phyloP scores from a whole-genome alignment of 2,113 vertebrate genomes.

The Strix uralensis region DNA sequence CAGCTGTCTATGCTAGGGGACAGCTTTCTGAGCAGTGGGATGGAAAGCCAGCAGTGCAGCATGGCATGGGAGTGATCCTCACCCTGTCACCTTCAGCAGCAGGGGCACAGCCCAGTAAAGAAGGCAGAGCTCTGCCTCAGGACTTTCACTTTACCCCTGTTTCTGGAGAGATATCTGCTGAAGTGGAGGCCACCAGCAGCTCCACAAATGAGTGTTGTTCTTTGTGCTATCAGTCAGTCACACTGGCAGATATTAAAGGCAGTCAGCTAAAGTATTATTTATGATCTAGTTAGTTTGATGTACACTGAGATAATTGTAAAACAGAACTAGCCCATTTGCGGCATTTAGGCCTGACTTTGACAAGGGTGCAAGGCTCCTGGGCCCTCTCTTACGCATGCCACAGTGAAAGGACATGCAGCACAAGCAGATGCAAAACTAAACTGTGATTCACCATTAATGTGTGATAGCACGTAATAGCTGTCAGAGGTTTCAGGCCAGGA shows the following conservation, averaged over 20 bases:
- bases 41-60: background rate
- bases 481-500: background rate
- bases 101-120: background rate
- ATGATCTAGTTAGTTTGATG: accelerated
- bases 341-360: background rate
- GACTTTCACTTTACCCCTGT: background rate
- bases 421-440: background rate
- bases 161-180: background rate
- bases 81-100: background rate
- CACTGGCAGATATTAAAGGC: background rate
- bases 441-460: background rate
- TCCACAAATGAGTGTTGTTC: background rate
- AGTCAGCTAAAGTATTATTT: background rate
- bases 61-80: background rate
- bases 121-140: background rate
- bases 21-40: background rate
- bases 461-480: background rate
- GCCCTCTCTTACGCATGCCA: background rate
- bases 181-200: background rate
- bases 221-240: background rate
- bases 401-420: background rate
- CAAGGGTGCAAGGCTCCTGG: accelerated
- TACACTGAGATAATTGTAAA: background rate
- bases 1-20: background rate
- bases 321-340: background rate